Evolutionary conservation across 2,113 vertebrate genomes (phyloP).

Genomic region (Boleophthalmus pectinirostris): DNA sequence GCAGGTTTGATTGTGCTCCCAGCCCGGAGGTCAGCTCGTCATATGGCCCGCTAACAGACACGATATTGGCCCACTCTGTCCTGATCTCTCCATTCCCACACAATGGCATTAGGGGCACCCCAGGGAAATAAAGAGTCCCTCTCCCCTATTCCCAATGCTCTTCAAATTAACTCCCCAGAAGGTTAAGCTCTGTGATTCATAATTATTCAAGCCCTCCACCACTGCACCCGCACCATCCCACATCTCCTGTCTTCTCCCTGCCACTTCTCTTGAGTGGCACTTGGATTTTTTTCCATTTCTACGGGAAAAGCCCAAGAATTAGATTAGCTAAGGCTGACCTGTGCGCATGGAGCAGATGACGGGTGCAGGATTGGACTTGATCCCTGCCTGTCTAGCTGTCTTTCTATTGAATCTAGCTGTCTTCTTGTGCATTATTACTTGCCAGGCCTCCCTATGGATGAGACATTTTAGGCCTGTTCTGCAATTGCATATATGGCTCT

Average conservation of each 20-base stretch:
- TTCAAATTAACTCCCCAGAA: constrained; percentile 84
- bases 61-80: constrained; percentile 76
- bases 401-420: constrained; percentile 80
- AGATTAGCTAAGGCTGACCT: constrained; percentile 81
- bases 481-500: constrained; percentile 68
- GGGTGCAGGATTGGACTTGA: constrained; percentile 76
- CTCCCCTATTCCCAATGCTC: constrained; percentile 71
- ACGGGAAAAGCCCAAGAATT: constrained; percentile 75
- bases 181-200: constrained; percentile 81
- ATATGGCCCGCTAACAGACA: constrained; percentile 81
- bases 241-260: constrained; percentile 55
- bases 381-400: constrained; percentile 79
- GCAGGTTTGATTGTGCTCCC: constrained; percentile 77
- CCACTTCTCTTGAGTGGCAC: constrained; percentile 79
- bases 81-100: constrained; percentile 83
- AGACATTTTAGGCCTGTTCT: constrained; percentile 63
- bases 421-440: constrained; percentile 72
- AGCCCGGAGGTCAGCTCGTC: constrained; percentile 76
- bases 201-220: constrained; percentile 78
- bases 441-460: constrained; percentile 72
- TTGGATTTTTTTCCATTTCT: constrained; percentile 60
- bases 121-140: constrained; percentile 82
- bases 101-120: constrained; percentile 80
- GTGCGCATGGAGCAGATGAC: constrained; percentile 71
- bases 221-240: constrained; percentile 43